phyloP scores from a whole-genome alignment of 2,888 invertebrate species.

The Cheilosia scutellata region DNA sequence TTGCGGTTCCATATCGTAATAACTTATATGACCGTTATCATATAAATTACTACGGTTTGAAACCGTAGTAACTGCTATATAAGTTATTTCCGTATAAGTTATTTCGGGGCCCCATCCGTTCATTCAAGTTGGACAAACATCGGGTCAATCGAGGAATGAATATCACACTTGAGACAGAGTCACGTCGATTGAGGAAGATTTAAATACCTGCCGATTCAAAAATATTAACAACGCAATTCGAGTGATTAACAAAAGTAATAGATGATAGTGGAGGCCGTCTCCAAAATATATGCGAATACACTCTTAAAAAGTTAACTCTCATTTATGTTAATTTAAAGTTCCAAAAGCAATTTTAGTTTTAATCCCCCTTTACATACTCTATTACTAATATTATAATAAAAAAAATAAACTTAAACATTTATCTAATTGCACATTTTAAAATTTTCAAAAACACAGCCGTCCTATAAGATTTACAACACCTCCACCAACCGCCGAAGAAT shows the following conservation, averaged over 20 bases:
- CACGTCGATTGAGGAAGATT: too few relatives aligned
- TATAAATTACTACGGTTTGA: too few relatives aligned
- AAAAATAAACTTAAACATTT: background rate
- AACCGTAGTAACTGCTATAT: too few relatives aligned
- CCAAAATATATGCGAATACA: background rate
- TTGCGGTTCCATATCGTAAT: too few relatives aligned
- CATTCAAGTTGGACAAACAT: too few relatives aligned
- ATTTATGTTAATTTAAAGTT: background rate
- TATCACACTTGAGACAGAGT: too few relatives aligned
- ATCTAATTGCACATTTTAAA: slow-evolving; percentile 13
- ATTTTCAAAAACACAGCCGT: slow-evolving; percentile 79
- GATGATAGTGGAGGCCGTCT: background rate
- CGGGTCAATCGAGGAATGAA: too few relatives aligned
- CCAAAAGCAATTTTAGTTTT: background rate
- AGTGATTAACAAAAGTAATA: too few relatives aligned
- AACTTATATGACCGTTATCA: too few relatives aligned
- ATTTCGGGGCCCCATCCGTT: too few relatives aligned
- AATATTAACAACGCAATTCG: background rate
- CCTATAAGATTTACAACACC: slow-evolving; percentile 83
- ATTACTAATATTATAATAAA: slow-evolving; percentile 11
- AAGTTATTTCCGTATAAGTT: too few relatives aligned
- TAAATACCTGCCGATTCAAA: too few relatives aligned
- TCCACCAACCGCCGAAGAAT: slow-evolving; percentile 76
- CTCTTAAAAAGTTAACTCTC: background rate
- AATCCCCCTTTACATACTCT: background rate